phyloP scores from a whole-genome alignment of 2,113 vertebrate genomes.

The Verasper variegatus region DNA sequence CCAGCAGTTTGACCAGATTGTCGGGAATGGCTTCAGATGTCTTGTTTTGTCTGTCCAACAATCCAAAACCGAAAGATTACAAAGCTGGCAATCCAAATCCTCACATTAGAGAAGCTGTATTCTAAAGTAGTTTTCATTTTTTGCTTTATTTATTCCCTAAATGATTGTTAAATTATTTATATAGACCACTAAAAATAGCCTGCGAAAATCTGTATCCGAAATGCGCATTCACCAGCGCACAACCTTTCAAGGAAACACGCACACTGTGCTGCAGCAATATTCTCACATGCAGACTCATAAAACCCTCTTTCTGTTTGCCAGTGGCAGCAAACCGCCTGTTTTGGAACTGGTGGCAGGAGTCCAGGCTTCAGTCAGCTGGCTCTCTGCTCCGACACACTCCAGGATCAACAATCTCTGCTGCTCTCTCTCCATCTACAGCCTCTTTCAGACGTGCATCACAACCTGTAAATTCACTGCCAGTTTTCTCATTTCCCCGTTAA shows the following conservation, averaged over 20 bases:
- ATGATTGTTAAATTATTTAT: not conserved
- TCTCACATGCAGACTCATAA: conserved; percentile 41
- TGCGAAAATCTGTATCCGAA: conserved; percentile 15
- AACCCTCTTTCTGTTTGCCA: conserved; percentile 31
- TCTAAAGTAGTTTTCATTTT: too few species aligned
- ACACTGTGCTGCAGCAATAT: conserved; percentile 33
- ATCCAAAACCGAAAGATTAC: too few species aligned
- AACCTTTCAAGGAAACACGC: conserved; percentile 31
- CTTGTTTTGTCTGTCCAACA: too few species aligned
- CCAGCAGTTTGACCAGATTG: too few species aligned
- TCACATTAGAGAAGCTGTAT: too few species aligned
- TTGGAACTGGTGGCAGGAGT: conserved; percentile 48
- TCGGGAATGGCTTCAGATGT: too few species aligned
- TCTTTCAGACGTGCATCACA: conserved; percentile 16
- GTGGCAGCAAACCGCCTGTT: conserved; percentile 40
- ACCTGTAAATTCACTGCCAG: conserved; percentile 7
- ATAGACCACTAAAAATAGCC: conserved; percentile 21
- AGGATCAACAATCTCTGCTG: conserved; percentile 11
- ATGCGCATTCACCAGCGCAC: not conserved
- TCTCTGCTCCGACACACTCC: not conserved
- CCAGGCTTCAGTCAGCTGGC: conserved; percentile 33
- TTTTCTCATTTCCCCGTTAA: not conserved
- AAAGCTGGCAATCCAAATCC: too few species aligned
- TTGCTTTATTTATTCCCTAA: too few species aligned
- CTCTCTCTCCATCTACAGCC: conserved; percentile 16